A percentile compares a stretch with the other conserved stretches of the same genome.
phyloP scores from a whole-genome alignment of 2,113 vertebrate species.

The Lycaon pictus region DNA sequence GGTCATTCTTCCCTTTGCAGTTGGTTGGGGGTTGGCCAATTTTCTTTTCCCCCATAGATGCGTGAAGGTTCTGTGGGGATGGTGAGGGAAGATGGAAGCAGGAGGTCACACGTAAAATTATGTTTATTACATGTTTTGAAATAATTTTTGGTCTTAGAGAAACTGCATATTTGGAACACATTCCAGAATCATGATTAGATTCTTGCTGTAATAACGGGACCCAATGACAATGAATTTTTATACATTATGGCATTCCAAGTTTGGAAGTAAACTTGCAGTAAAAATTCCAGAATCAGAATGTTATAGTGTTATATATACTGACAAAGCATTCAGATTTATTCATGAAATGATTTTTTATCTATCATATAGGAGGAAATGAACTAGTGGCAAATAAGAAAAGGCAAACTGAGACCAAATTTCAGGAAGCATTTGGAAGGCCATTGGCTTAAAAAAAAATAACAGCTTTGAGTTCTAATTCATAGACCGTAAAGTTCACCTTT shows the following conservation, averaged over 20 bases:
- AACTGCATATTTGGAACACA: not conserved
- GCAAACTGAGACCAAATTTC: not conserved
- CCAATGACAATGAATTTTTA: not conserved
- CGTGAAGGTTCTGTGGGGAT: not conserved
- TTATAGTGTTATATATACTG: not conserved
- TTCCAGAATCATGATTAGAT: slow-evolving; percentile 16
- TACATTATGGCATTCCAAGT: not conserved
- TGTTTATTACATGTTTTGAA: not conserved
- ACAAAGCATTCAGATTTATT: not conserved
- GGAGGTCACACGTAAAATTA: not conserved
- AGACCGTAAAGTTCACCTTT: not conserved
- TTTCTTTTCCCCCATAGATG: not conserved
- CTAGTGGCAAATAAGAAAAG: not conserved
- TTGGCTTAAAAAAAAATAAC: not conserved
- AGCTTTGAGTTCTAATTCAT: not conserved
- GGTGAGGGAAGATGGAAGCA: no score
- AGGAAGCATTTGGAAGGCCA: not conserved
- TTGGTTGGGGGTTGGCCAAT: not conserved
- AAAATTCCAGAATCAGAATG: not conserved
- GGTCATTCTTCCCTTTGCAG: not conserved
- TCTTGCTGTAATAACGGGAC: not conserved
- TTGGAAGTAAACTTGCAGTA: not conserved
- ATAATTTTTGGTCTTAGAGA: slow-evolving; percentile 12
- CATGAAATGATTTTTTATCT: not conserved
- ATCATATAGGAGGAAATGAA: not conserved